Evolutionary conservation across 2,888 invertebrate genomes (phyloP), one percentile per base, ranked within the genome.

Genomic region (Drosophila infuscata): DNA sequence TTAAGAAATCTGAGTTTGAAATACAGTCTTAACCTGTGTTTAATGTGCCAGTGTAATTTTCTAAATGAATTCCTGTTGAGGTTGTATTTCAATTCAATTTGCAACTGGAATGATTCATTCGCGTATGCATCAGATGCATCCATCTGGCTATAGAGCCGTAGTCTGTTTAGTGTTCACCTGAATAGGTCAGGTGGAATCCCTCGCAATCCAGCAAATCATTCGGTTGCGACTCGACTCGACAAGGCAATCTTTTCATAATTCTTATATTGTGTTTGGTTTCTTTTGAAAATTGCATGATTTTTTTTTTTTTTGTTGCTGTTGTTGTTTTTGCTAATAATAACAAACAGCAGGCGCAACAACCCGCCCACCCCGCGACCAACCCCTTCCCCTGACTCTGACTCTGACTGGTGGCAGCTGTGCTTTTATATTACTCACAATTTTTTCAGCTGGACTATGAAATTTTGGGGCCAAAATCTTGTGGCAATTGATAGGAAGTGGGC

Each of bases 201-300:
- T 84, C 65, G 64, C 63, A 46, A 25, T 64, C 68, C 56, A 63
- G 59, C 77, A 83, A 88, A 82, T 85, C 86, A 88, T 76, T 79
- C 70, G 78, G 67, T 63, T 75, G 43, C 29, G 30, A 32, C 9
- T 41, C 43, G 35, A 57, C 48, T 73, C 51, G 61, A 79, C 70
- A 70, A 36, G 70, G 49, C 60, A 79, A 76, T 79, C 71, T 82
- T 79, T 72, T 85, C 90, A 89, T 88, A 88, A 89, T 87, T 89
- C 66, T 69, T 71, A 38, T 38, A 54, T 48, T 68, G 63, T 89
- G 88, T 89, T 89, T 89, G 85, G 82, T 88, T 85, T 88, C 85
- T 82, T 89, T 72, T 68, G 82, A 89, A 85, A 89, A 79, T 75
- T 82, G 88, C 84, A 79, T 69, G 85, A 75, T 59, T 82, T 76